phyloP scores from a whole-genome alignment of 2,113 vertebrate species.

The Lanius collurio region DNA sequence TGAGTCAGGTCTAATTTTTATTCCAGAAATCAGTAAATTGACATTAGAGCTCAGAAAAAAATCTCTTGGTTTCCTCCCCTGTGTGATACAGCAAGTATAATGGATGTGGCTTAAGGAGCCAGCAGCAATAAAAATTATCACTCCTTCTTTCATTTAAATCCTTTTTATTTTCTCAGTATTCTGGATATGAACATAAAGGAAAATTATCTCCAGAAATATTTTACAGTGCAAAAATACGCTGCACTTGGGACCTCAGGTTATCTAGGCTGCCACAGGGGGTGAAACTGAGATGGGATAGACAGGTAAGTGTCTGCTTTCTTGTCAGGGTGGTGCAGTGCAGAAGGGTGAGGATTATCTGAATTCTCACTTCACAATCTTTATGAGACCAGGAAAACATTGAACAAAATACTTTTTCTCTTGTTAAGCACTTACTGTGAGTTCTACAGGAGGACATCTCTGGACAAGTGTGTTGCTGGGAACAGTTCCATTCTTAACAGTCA shows the following conservation, averaged over 20 bases:
- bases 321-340: background rate
- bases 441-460: background rate
- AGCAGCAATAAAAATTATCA: background rate
- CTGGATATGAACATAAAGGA: background rate
- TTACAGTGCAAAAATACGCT: background rate
- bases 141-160: background rate
- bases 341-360: background rate
- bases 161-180: background rate
- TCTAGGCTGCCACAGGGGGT: background rate
- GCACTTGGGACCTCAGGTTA: background rate
- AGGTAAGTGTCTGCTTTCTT: background rate
- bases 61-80: background rate
- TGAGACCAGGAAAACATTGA: background rate
- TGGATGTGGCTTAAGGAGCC: background rate
- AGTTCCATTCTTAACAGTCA: background rate
- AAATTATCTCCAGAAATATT: background rate
- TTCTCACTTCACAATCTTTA: background rate
- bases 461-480: background rate
- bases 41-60: background rate
- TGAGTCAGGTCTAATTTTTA: conserved; percentile 9
- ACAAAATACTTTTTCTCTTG: background rate
- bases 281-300: background rate
- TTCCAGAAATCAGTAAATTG: background rate
- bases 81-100: background rate
- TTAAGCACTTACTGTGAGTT: background rate